Conservation (phyloP, 2,888 invertebrate species). For the Corbicula japonica region DNA sequence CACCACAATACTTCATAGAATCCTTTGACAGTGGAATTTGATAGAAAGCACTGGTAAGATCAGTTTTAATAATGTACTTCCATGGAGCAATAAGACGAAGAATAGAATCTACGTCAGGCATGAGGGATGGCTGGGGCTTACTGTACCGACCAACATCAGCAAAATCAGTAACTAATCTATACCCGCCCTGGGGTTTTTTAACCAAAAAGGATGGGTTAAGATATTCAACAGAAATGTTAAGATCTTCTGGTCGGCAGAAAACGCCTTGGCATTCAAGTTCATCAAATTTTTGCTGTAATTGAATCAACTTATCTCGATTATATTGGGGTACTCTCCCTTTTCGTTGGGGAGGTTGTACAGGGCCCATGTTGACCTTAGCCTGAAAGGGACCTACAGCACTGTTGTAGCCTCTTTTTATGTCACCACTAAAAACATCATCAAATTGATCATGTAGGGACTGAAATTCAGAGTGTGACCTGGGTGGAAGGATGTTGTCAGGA, state of each 20-base stretch:
- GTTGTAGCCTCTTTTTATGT: constrained; percentile 56
- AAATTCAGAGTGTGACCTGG: constrained; percentile 20
- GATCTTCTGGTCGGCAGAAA: constrained; percentile 56
- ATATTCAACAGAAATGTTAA: constrained; percentile 53
- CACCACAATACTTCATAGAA: constrained; percentile 49
- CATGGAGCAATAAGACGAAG: constrained; percentile 41
- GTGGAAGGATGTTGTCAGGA: constrained; percentile 48
- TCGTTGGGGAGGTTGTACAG: constrained; percentile 60
- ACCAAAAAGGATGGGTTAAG: constrained; percentile 27
- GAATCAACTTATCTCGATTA: constrained; percentile 39
- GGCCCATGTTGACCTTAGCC: constrained; percentile 68
- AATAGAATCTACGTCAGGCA: constrained; percentile 37
- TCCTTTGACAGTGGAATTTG: too few relatives aligned
- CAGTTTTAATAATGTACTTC: constrained; percentile 57
- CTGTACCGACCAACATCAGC: constrained; percentile 52
- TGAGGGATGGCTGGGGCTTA: constrained; percentile 50
- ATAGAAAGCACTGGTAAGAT: too few relatives aligned
- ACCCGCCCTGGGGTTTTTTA: constrained; percentile 49
- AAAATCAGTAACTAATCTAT: constrained; percentile 59
- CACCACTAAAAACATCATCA: constrained; percentile 58
- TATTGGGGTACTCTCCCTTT: constrained; percentile 67
- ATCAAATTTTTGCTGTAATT: constrained; percentile 60
- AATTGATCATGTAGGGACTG: constrained; percentile 15
- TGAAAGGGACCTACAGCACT: constrained; percentile 60
- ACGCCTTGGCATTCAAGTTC: constrained; percentile 63